Base-by-base conservation (phyloP, 2,888 invertebrate species). In the Mechanitis messenoides region DNA sequence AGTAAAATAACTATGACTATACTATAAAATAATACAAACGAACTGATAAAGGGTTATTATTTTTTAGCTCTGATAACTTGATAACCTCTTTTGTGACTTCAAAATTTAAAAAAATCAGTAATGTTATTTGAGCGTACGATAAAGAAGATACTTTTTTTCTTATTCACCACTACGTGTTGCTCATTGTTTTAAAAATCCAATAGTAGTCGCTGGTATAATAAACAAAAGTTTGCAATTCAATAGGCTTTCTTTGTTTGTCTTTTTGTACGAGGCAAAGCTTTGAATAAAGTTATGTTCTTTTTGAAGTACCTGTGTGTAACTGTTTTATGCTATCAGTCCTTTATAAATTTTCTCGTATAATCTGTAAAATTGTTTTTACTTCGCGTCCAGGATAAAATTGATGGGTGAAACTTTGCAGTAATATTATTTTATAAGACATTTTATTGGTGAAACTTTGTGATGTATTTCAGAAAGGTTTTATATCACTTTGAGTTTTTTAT, bases 171-270 rank as follows among this genome's bases (percentile, higher is more conserved):
- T 31, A 50, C 31, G 50, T 50, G 50, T 50, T 31, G 50, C 50
- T 50, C 50, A 50, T 50, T 50, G 50, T 50, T 50, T 50, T 50
- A 50, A 50, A 50, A 50, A 11, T n/a, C 50, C 47, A 47, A 47
- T 47, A 50, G 9, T 42, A 42, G 50, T 50, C 50, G 50, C 31
- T 56, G 33, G 20, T 56, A 45, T 45, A 56, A 56, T 59, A 62
- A 59, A 59, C 58, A 56, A 59, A 62, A 62, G 56, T 62, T 62
- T 53, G 59, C 59, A 59, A 62, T 59, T 62, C 56, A 62, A 62
- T 62, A 59, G 50, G 50, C 9, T 54, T 56, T 56, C 47, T 62
- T 56, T 59, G 59, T 62, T 59, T 59, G 56, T 53, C 56, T 62
- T 59, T 60, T 62, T 62, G 47, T 62, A 59, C 46, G 46, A 45